Evolutionary conservation across 1,140 invertebrate species (phyloP).

Genomic region (Bombus huntii): DNA sequence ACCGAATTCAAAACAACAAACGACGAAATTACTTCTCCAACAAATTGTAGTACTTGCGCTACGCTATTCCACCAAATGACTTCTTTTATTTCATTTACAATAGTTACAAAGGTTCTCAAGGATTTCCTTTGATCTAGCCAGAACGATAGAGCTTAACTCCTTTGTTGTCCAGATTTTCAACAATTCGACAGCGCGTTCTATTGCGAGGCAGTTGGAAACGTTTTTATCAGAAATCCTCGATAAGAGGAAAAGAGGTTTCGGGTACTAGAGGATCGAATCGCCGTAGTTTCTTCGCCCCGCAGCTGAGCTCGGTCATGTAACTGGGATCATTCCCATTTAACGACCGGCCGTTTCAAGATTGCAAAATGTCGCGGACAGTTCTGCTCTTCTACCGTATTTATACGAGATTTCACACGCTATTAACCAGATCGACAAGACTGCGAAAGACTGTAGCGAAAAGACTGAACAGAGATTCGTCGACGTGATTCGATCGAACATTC

Average conservation of each 20-base stretch:
- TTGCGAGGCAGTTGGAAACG: constrained; percentile 7
- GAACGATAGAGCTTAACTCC: neutral
- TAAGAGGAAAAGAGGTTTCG: constrained; percentile 24
- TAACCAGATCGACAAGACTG: constrained; percentile 40
- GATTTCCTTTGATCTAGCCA: neutral
- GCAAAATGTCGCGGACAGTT: constrained; percentile 34
- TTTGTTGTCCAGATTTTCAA: constrained; percentile 16
- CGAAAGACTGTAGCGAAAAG: neutral
- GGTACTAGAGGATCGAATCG: constrained; percentile 13
- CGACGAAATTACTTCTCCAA: neutral
- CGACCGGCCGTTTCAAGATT: constrained; percentile 43
- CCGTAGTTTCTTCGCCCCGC: neutral
- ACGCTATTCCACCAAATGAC: neutral
- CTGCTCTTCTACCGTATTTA: constrained; percentile 34
- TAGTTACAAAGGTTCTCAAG: neutral
- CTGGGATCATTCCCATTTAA: constrained; percentile 47
- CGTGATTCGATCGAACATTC: neutral
- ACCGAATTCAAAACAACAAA: neutral
- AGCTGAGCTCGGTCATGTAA: constrained; percentile 12
- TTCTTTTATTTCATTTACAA: neutral
- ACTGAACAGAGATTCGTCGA: neutral
- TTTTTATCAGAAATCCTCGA: constrained; percentile 35
- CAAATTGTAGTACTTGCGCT: neutral
- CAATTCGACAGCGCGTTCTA: neutral
- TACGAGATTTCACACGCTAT: neutral